Evolutionary conservation across 2,113 vertebrate species (phyloP).

Genomic region (Callipepla squamata): DNA sequence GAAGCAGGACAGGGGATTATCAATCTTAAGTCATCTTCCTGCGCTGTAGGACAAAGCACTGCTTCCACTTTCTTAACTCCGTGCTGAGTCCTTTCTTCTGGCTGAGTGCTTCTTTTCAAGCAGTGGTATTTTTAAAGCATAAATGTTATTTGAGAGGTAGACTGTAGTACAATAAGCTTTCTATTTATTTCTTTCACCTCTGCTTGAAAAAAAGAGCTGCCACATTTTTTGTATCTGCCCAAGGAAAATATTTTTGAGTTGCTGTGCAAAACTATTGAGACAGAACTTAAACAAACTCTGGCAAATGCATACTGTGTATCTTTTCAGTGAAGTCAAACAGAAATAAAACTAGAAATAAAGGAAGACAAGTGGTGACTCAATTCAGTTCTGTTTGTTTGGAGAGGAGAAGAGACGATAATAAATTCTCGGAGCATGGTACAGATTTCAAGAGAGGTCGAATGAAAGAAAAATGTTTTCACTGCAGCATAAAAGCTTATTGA

Average conservation of each 20-base stretch:
- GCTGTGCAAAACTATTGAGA: neutral
- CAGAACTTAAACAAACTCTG: neutral
- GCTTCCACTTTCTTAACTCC: neutral
- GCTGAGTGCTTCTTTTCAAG: conserved; percentile 2
- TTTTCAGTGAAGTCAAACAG: neutral
- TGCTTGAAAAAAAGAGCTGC: neutral
- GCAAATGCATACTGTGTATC: neutral
- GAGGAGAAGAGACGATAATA: neutral
- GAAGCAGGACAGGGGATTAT: neutral
- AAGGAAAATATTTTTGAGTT: neutral
- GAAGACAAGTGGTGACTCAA: neutral
- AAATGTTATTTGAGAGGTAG: neutral
- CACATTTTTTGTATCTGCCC: neutral
- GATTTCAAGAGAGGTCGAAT: neutral
- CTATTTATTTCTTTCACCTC: neutral
- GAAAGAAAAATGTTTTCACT: neutral
- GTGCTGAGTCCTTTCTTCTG: neutral
- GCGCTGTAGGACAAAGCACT: neutral
- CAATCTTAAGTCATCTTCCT: neutral
- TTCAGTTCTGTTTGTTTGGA: conserved; percentile 8
- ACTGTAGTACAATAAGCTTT: neutral
- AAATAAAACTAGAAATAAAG: neutral
- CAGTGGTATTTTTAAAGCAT: neutral
- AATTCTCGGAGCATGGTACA: neutral
- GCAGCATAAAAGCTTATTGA: neutral